These are phyloP conservation scores for Acanthis flammea DNA, from an alignment of 2,797 vertebrate species.

Conservation along the genomic window DNA sequence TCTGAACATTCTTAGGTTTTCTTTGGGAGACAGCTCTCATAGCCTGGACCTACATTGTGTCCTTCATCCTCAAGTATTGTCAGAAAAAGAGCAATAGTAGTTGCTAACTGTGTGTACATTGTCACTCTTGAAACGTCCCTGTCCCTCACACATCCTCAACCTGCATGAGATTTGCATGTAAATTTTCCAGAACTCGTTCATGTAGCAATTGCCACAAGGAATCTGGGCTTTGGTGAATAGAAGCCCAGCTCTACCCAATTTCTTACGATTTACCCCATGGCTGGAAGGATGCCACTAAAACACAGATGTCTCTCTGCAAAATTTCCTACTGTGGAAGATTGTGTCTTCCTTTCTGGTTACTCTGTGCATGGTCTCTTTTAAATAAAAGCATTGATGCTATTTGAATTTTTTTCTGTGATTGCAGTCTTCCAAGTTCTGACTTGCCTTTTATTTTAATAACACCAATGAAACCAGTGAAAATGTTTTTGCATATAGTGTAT, in stretches of 20 bases:
- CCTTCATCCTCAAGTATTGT: background rate
- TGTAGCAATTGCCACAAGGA: background rate
- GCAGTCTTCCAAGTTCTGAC: background rate
- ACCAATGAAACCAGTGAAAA: background rate
- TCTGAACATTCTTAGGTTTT: background rate
- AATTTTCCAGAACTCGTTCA: background rate
- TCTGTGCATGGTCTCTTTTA: background rate
- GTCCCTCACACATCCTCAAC: fast-evolving
- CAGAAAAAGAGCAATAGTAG: background rate
- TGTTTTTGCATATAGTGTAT: background rate
- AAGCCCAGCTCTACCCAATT: background rate
- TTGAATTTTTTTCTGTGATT: background rate
- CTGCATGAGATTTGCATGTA: background rate
- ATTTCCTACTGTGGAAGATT: background rate
- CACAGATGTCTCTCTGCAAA: background rate
- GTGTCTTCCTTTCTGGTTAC: background rate
- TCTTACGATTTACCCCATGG: background rate
- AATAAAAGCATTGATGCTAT: background rate
- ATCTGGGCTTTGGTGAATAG: background rate
- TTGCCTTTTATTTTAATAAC: background rate
- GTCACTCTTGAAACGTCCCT: background rate
- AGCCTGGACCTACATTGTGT: background rate
- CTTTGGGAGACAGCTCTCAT: background rate
- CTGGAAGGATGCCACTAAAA: background rate
- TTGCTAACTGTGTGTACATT: background rate